Evolutionary conservation across 2,113 vertebrate genomes (phyloP).

Genomic region (Thamnaconus septentrionalis): DNA sequence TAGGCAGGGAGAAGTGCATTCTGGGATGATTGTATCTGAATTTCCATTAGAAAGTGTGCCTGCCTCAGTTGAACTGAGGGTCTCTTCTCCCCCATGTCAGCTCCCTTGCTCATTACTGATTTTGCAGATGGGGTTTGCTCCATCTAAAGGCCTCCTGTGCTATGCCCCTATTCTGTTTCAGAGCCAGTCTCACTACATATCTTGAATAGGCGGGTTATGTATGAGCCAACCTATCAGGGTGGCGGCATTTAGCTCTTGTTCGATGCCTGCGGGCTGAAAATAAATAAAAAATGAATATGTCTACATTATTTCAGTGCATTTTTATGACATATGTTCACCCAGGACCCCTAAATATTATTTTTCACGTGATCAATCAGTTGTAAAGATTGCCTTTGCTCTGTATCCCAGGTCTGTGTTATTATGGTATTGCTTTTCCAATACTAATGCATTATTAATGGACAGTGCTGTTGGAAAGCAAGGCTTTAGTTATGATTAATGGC

Average conservation of each 20-base stretch:
- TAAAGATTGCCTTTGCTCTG: slow-evolving; percentile 26
- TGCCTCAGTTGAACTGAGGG: slow-evolving; percentile 62
- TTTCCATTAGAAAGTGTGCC: slow-evolving; percentile 79
- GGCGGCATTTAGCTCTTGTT: slow-evolving; percentile 15
- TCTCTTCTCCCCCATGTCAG: slow-evolving; percentile 55
- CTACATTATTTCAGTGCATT: not conserved
- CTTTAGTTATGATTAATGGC: slow-evolving; percentile 48
- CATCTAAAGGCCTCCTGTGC: slow-evolving; percentile 52
- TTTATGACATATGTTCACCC: slow-evolving; percentile 32
- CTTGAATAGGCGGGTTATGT: slow-evolving; percentile 46
- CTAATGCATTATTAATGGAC: slow-evolving; percentile 48
- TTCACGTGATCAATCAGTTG: slow-evolving; percentile 41
- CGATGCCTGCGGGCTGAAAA: no score
- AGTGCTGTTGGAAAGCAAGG: slow-evolving; percentile 19
- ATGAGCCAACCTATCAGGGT: slow-evolving; percentile 10
- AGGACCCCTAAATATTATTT: slow-evolving; percentile 35
- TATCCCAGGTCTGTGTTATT: slow-evolving; percentile 13
- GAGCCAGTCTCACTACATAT: slow-evolving; percentile 35
- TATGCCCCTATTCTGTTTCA: slow-evolving; percentile 33
- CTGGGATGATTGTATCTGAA: slow-evolving; percentile 78
- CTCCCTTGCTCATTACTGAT: slow-evolving; percentile 49
- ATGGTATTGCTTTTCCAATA: slow-evolving; percentile 49
- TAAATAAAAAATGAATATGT: not conserved
- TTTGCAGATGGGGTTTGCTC: slow-evolving; percentile 52
- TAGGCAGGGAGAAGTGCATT: slow-evolving; percentile 75